Evolutionary conservation across 2,888 invertebrate species (phyloP).

Genomic region (Thereva unica): DNA sequence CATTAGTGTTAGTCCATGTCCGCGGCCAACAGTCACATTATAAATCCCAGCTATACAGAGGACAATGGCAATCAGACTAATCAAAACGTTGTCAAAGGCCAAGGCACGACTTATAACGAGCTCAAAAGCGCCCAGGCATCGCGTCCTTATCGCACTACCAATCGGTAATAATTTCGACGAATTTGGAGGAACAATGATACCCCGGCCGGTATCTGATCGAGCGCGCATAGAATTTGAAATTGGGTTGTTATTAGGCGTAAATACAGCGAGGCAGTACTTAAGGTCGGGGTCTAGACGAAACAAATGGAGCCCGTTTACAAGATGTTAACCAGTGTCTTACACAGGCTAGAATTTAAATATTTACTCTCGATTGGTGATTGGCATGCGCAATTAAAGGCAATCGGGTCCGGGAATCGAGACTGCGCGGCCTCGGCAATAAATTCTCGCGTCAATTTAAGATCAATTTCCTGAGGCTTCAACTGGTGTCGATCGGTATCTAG

Average conservation of each 20-base stretch:
- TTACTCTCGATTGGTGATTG: slow-evolving; percentile 32
- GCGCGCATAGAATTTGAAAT: slow-evolving; percentile 35
- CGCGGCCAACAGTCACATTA: slow-evolving; percentile 1
- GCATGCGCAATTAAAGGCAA: slow-evolving; percentile 35
- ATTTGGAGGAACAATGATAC: slow-evolving; percentile 41
- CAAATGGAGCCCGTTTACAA: slow-evolving; percentile 20
- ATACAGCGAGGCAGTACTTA: slow-evolving; percentile 1
- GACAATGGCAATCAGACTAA: slow-evolving; percentile 16
- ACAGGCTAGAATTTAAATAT: slow-evolving; percentile 27
- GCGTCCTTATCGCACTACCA: slow-evolving; percentile 30
- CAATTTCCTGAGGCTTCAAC: slow-evolving; percentile 44
- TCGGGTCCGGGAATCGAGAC: slow-evolving; percentile 26
- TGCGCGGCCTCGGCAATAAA: slow-evolving; percentile 43
- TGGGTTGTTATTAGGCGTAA: slow-evolving; percentile 22
- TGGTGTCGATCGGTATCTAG: slow-evolving; percentile 40
- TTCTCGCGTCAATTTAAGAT: slow-evolving; percentile 45
- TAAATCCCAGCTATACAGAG: neutral
- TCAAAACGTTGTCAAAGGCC: no score
- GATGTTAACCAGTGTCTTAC: slow-evolving; percentile 21
- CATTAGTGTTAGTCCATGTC: no score
- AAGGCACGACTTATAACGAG: neutral
- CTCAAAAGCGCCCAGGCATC: slow-evolving; percentile 5
- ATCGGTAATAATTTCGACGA: slow-evolving; percentile 42
- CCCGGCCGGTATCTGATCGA: slow-evolving; percentile 36
- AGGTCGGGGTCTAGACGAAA: slow-evolving; percentile 2